phyloP scores from a whole-genome alignment of 2,888 invertebrate genomes.

The Hymenopus coronatus region DNA sequence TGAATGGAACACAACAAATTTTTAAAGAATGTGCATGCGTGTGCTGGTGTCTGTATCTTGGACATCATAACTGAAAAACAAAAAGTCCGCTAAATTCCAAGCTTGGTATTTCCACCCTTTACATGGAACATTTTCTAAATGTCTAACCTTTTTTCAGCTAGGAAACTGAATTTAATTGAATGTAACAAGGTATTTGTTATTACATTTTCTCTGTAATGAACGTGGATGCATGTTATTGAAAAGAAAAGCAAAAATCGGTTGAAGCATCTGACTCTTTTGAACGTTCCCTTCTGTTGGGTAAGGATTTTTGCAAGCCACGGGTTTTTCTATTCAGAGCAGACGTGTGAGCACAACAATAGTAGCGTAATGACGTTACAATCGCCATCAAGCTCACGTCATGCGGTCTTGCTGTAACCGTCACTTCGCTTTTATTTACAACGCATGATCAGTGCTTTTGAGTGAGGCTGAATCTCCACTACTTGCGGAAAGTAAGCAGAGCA shows the following conservation, averaged over 20 bases:
- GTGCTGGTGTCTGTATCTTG: no score
- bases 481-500: no score
- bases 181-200: background rate
- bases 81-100: no score
- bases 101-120: no score
- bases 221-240: background rate
- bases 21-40: no score
- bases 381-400: background rate
- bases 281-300: background rate
- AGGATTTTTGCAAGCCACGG: background rate
- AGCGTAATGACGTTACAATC: background rate
- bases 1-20: no score
- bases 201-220: background rate
- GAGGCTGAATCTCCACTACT: no score
- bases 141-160: no score
- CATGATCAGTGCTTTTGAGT: no score
- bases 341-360: background rate
- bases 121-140: no score
- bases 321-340: background rate
- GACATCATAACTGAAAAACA: no score
- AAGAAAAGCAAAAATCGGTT: background rate
- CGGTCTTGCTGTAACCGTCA: background rate
- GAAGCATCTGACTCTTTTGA: background rate
- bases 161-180: no score
- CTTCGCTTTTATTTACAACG: background rate